Evolutionary conservation across 2,888 invertebrate genomes (phyloP).

Genomic region (Agrotis segetum): DNA sequence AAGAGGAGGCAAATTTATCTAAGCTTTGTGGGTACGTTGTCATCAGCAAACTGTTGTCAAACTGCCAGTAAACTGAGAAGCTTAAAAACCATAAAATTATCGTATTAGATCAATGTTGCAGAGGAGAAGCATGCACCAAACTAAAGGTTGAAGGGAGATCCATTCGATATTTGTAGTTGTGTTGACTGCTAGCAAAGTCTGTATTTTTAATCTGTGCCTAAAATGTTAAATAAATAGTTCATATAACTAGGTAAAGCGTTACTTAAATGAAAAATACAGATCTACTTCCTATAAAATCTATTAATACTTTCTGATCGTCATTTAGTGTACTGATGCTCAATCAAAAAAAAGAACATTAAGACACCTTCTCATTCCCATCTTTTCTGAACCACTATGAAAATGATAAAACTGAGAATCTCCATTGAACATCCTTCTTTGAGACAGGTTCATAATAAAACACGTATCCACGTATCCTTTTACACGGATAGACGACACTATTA

Average conservation of each 20-base stretch:
- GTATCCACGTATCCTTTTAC: slow-evolving; percentile 45
- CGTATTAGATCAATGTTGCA: background rate
- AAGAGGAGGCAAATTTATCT: background rate
- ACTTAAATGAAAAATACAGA: background rate
- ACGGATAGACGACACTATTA: slow-evolving; percentile 52
- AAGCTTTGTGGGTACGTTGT: background rate
- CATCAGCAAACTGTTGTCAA: background rate
- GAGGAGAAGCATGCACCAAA: background rate
- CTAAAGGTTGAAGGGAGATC: background rate
- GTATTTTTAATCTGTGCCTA: no score
- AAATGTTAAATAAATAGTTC: no score
- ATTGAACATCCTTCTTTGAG: slow-evolving; percentile 22
- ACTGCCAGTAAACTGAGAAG: background rate
- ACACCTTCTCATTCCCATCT: no score
- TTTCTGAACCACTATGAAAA: background rate
- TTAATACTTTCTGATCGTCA: no score
- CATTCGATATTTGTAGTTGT: no score
- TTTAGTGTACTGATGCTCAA: no score
- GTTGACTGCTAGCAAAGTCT: no score
- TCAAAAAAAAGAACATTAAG: no score
- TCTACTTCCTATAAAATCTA: background rate
- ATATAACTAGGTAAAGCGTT: no score
- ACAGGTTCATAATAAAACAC: slow-evolving; percentile 24
- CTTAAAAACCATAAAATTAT: background rate
- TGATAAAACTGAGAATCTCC: background rate